A percentile compares a stretch with the other conserved stretches of the same genome.
These are phyloP conservation scores for Rhyacophila evoluta DNA, from an alignment of 2,888 invertebrate species.

Conservation along the genomic window DNA sequence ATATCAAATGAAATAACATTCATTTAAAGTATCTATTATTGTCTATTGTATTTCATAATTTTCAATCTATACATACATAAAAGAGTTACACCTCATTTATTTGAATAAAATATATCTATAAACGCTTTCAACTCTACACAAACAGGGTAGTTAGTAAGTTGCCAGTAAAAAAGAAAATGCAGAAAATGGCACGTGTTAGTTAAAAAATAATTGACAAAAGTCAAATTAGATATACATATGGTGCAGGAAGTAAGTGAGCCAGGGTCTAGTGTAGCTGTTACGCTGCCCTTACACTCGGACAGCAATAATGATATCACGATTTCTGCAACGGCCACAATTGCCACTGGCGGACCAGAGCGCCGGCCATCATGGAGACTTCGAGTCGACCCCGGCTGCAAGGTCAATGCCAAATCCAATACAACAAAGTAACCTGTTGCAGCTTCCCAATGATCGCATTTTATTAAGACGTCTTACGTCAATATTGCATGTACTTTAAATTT, in stretches of 20 bases:
- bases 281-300: constrained; percentile 48
- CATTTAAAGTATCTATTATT: neutral
- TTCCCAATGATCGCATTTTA: constrained; percentile 26
- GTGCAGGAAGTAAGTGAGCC: constrained; percentile 62
- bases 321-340: constrained; percentile 68
- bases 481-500: constrained; percentile 1
- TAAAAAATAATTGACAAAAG: constrained; percentile 35
- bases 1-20: constrained; percentile 14
- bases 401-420: constrained; percentile 60
- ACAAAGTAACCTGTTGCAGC: constrained; percentile 27
- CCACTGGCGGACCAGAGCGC: constrained; percentile 73
- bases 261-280: constrained; percentile 58
- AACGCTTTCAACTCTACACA: neutral
- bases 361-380: constrained; percentile 93
- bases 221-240: constrained; percentile 38
- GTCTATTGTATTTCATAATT: neutral
- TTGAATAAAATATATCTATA: neutral
- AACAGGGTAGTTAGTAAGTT: neutral
- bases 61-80: constrained; percentile 9
- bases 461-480: constrained; percentile 5
- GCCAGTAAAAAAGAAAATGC: neutral
- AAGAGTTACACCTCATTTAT: neutral
- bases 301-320: constrained; percentile 57
- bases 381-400: constrained; percentile 92
- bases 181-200: neutral